Evolutionary conservation across 2,797 vertebrate genomes (phyloP), one percentile per base, ranked within the genome.

Genomic region (Bufotes viridis): DNA sequence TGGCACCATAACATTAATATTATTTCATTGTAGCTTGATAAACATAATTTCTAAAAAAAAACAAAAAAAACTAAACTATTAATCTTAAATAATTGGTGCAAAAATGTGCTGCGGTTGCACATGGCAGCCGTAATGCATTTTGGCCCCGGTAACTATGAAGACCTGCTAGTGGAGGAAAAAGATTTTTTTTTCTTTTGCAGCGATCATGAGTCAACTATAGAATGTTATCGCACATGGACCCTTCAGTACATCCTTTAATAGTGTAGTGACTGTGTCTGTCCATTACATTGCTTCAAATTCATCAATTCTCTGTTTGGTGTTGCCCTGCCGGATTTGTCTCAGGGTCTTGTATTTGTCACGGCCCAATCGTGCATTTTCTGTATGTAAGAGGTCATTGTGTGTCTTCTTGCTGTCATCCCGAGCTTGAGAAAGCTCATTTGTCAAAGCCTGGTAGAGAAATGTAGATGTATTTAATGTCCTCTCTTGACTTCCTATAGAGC

Each of bases 291-390:
- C 96, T 92, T 99, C 98, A 42, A 99, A 99, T 94, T 99, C 98
- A 7, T 99, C 98, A 1, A 98, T 99, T 90, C 97, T 96, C 95
- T 99, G 98, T 96, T 98, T 99, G 91, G 98, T 99, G 95, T 99
- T 99, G 91, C 98, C 98, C 94, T 96, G 96, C 5, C 97, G 94
- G 93, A 99, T 99, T 95, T 99, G 97, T 90, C 97, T 94, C 94
- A 99, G 95, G 0, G 98, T 99, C 94, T 98, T 99, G 96, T 98
- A 99, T 93, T 99, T 99, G 96, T 99, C 97, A 53, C 97, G 97
- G 79, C 98, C 98, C 58, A 93, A 95, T 51, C 95, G 92, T 91
- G 98, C 93, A 75, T 99, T 99, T 93, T 98, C 96, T 0, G 94
- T 95, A 94, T 98, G 98, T 84, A 99, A 96, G 51, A 98, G 86